Base-by-base conservation (phyloP, 2,797 vertebrate genomes). In the Vultur gryphus region DNA sequence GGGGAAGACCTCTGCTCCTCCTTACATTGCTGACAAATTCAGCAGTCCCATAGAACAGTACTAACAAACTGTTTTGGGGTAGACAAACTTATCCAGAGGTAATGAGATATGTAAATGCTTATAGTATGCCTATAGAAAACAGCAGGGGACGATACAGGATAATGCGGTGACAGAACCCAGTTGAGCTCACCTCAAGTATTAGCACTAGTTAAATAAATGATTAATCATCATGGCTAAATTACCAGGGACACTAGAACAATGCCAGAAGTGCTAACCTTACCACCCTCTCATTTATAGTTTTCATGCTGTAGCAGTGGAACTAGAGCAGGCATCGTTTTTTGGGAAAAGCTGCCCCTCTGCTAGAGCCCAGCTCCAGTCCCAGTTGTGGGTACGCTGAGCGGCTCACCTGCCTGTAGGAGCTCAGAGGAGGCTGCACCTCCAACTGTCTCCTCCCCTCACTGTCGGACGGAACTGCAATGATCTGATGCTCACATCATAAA, bases 301-400 rank as follows among this genome's bases (percentile, higher is more conserved):
- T 76, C 54, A n/a, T 11, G 20, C 62, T 5, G 1, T 15, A 71
- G 33, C 52, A 57, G 25, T n/a, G 5, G 28, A 55, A 75, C 48
- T 62, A 24, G 6, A 48, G 43, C 39, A 82, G 52, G 48, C 23
- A 19, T 13, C 4, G 2, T 13, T 51, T 64, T 81, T 24, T 57
- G 33, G 58, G 57, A 55, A 83, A 55, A 85, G 43, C 62, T 66
- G 71, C n/a, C 52, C 39, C 44, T 67, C 29, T 7, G 29, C 13
- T 20, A 44, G 28, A 59, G 57, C 82, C 25, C 37, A 48, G 64
- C 51, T 55, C 13, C 78, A 69, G 39, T 6, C 41, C 51, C 57
- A 24, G 28, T 1, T 1, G 7, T 2, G 21, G 41, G 29, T 20
- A 46, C 0, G 0, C 39, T 7, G 62, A 72, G 31, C 75, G 1